A percentile compares a stretch with the other conserved stretches of the same genome.
phyloP scores from a whole-genome alignment of 2,888 invertebrate genomes.

The Folsomia candida region DNA sequence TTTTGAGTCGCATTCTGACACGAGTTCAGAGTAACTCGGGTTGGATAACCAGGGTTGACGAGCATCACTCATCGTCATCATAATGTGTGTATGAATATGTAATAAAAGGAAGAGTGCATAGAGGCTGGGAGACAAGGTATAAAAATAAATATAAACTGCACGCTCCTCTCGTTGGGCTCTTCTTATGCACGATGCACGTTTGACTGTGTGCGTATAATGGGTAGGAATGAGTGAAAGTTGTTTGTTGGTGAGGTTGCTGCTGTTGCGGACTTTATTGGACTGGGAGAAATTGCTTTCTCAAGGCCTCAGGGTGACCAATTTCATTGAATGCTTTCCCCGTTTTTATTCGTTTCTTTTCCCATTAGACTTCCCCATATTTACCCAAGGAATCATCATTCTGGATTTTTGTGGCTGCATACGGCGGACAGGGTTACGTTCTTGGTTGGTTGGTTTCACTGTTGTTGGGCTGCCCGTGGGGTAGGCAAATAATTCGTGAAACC shows the following conservation, averaged over 20 bases:
- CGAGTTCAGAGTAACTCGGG: too few relatives aligned
- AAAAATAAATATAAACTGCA: too few relatives aligned
- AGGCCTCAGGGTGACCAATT: conserved; percentile 33
- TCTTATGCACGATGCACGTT: too few relatives aligned
- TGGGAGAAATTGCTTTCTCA: conserved; percentile 44
- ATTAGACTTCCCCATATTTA: conserved; percentile 43
- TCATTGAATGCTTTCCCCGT: conserved; percentile 29
- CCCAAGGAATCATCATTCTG: conserved; percentile 43
- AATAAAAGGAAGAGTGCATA: too few relatives aligned
- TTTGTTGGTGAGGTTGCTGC: too few relatives aligned
- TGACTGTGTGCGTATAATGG: too few relatives aligned
- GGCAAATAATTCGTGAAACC: conserved; percentile 15
- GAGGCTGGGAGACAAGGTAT: too few relatives aligned
- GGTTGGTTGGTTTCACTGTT: neutral
- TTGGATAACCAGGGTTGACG: too few relatives aligned
- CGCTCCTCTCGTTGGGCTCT: too few relatives aligned
- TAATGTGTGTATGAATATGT: too few relatives aligned
- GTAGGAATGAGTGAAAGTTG: neutral
- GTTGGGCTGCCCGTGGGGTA: conserved; percentile 5
- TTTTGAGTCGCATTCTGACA: too few relatives aligned
- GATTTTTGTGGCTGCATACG: conserved; percentile 2
- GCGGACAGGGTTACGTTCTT: neutral
- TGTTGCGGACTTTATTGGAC: conserved; percentile 11
- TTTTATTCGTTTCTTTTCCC: conserved; percentile 44
- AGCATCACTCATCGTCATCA: too few relatives aligned